These are phyloP conservation scores for Meteorus colon DNA, from an alignment of 2,888 invertebrate genomes.

Conservation along the genomic window DNA sequence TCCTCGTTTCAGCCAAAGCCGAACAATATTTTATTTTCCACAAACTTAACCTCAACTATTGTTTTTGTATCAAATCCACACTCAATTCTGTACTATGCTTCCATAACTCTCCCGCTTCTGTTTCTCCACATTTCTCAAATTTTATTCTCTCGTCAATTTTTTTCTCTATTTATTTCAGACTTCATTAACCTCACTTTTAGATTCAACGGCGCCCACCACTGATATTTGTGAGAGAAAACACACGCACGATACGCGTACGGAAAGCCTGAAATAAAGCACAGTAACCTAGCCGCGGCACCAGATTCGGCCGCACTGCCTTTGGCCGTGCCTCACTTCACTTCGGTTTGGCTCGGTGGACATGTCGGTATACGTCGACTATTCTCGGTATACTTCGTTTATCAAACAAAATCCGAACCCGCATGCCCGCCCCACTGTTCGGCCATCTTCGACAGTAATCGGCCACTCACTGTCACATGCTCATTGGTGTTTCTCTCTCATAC, in stretches of 20 bases:
- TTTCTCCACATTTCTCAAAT: neutral
- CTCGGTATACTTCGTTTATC: conserved; percentile 64
- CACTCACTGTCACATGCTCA: conserved; percentile 21
- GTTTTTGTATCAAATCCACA: neutral
- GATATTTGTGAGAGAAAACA: conserved; percentile 36
- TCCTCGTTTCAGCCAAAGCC: neutral
- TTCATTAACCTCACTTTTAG: neutral
- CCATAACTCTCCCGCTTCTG: neutral
- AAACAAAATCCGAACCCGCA: conserved; percentile 18
- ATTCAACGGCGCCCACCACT: neutral
- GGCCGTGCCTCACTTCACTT: conserved; percentile 52
- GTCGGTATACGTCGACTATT: conserved; percentile 73
- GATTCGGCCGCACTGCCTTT: conserved; percentile 59
- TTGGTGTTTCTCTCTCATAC: conserved; percentile 3
- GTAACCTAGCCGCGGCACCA: conserved; percentile 76
- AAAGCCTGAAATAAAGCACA: conserved; percentile 48
- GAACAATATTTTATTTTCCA: neutral
- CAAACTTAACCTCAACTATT: conserved; percentile 1
- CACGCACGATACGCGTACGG: conserved; percentile 49
- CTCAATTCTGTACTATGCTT: neutral
- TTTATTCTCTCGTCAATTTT: too few species aligned
- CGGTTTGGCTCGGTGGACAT: conserved; percentile 52
- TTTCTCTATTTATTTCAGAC: neutral
- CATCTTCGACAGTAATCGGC: conserved; percentile 47
- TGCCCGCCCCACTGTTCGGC: conserved; percentile 48